These are phyloP conservation scores for Chorisops tibialis DNA, from an alignment of 2,888 invertebrate genomes.

Conservation along the genomic window DNA sequence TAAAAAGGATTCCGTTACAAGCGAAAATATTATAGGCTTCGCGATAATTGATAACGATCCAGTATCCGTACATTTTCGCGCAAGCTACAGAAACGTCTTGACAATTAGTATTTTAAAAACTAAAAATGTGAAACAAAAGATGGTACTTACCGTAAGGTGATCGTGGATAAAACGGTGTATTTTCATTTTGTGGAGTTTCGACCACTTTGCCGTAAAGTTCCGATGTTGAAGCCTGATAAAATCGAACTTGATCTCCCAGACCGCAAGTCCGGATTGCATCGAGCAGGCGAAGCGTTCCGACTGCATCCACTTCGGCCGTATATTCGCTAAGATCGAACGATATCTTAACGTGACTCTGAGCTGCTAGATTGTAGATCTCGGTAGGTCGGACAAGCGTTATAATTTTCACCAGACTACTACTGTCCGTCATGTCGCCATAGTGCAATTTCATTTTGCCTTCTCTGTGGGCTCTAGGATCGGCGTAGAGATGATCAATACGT, in stretches of 20 bases:
- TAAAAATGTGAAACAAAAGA: background rate
- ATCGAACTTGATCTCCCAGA: conserved; percentile 73
- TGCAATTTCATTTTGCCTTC: conserved; percentile 89
- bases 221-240: conserved; percentile 96
- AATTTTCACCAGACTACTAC: conserved; percentile 87
- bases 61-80: conserved; percentile 92
- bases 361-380: conserved; percentile 97
- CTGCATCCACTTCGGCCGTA: conserved; percentile 95
- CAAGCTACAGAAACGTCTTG: conserved; percentile 75
- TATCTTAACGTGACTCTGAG: conserved; percentile 98
- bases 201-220: conserved; percentile 92
- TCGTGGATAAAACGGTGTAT: conserved; percentile 92
- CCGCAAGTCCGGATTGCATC: conserved; percentile 91
- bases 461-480: conserved; percentile 83
- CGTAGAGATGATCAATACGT: conserved; percentile 93
- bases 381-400: conserved; percentile 67
- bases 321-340: conserved; percentile 99
- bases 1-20: conserved; percentile 93
- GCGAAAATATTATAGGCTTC: conserved; percentile 95
- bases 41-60: conserved; percentile 94
- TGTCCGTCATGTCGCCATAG: conserved; percentile 98
- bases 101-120: background rate
- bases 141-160: conserved; percentile 83
- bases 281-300: conserved; percentile 86
- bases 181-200: conserved; percentile 90